These are phyloP conservation scores for Esperia sulphurella DNA, from an alignment of 2,888 invertebrate species.

Conservation along the genomic window DNA sequence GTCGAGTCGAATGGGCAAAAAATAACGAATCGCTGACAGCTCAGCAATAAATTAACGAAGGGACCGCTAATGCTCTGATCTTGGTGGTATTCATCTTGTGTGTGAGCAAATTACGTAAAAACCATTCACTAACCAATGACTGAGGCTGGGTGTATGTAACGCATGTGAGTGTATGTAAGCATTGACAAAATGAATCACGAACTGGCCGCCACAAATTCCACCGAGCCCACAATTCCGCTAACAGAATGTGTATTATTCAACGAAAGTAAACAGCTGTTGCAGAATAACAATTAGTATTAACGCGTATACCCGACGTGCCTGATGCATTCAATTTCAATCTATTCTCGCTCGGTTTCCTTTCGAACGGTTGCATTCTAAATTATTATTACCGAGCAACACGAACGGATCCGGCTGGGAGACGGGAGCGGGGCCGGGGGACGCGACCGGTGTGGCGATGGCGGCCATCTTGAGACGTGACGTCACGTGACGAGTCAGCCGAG, in stretches of 20 bases:
- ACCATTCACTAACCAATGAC: not conserved
- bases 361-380: conserved; percentile 67
- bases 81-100: not conserved
- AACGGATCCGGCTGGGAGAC: conserved; percentile 67
- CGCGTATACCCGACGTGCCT: conserved; percentile 53
- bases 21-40: conserved; percentile 6
- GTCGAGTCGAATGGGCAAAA: conserved; percentile 3
- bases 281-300: conserved; percentile 69
- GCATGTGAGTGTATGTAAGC: conserved; percentile 9
- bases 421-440: conserved; percentile 43
- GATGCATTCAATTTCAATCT: conserved; percentile 74
- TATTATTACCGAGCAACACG: conserved; percentile 56
- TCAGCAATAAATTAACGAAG: conserved; percentile 1
- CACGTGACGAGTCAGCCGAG: conserved; percentile 77
- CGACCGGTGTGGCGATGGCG: conserved; percentile 60
- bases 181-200: conserved; percentile 48
- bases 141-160: not conserved
- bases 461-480: conserved; percentile 80
- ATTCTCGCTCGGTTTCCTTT: conserved; percentile 74
- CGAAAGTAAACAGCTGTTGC: conserved; percentile 73
- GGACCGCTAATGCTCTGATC: not conserved
- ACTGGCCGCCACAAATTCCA: conserved; percentile 36
- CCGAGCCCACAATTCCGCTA: conserved; percentile 50
- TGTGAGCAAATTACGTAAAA: conserved; percentile 7
- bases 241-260: conserved; percentile 58